A percentile compares a stretch with the other conserved stretches of the same genome.
These are phyloP conservation scores for Takifugu bimaculatus DNA, from an alignment of 2,113 vertebrate species.

Conservation along the genomic window DNA sequence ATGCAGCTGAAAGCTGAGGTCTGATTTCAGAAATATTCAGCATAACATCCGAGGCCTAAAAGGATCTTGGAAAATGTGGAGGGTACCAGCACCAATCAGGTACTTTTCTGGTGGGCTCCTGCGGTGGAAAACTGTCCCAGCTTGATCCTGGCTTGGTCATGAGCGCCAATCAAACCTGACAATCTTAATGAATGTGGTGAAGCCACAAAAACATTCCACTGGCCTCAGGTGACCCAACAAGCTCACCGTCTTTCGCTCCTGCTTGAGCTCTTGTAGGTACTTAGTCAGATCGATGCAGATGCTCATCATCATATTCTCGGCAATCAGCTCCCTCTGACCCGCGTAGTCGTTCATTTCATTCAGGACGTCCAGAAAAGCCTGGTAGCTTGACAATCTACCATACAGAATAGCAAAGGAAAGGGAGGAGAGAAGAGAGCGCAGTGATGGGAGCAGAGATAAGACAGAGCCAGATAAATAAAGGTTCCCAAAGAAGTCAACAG, in stretches of 20 bases:
- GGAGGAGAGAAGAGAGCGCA: constrained; percentile 29
- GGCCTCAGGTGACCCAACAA: background rate
- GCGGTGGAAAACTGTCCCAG: too few species aligned
- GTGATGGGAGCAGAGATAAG: constrained; percentile 37
- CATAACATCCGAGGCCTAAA: too few species aligned
- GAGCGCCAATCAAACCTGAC: too few species aligned
- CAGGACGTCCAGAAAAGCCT: constrained; percentile 83
- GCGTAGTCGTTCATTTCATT: constrained; percentile 89
- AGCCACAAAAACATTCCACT: too few species aligned
- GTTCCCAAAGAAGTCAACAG: constrained; percentile 22
- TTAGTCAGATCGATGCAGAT: constrained; percentile 86
- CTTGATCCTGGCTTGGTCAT: too few species aligned
- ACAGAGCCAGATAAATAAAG: constrained; percentile 5
- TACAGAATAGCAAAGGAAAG: constrained; percentile 37
- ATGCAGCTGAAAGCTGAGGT: too few species aligned
- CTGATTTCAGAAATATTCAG: too few species aligned
- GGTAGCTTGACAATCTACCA: constrained; percentile 82
- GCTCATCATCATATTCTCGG: constrained; percentile 82
- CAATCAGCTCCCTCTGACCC: constrained; percentile 86
- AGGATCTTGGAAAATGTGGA: too few species aligned
- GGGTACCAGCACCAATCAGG: too few species aligned
- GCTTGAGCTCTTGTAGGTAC: constrained; percentile 85
- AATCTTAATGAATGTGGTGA: too few species aligned
- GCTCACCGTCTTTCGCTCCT: constrained; percentile 85
- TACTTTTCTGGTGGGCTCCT: too few species aligned